Evolutionary conservation across 2,888 invertebrate genomes (phyloP).

Genomic region (Melanophora roralis): DNA sequence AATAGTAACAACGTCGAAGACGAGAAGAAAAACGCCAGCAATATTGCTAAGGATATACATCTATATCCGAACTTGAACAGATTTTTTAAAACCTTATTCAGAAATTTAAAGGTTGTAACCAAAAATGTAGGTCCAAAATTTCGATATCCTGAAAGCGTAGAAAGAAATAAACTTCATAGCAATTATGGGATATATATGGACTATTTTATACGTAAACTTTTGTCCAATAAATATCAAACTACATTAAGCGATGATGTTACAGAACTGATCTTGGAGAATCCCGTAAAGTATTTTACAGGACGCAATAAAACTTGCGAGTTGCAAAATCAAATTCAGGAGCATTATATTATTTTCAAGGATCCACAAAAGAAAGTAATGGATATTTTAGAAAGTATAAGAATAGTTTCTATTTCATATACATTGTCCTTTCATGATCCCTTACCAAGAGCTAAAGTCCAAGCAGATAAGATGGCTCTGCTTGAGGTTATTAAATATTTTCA

Average conservation of each 20-base stretch:
- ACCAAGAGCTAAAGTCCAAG: neutral
- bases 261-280: neutral
- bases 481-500: constrained; percentile 17
- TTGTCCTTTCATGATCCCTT: constrained; percentile 8
- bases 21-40: neutral
- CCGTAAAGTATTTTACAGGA: neutral
- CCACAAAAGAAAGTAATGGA: neutral
- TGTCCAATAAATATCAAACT: constrained; percentile 1
- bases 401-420: neutral
- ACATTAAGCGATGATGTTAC: neutral
- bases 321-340: neutral
- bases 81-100: neutral
- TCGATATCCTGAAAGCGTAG: neutral
- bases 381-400: constrained; percentile 16
- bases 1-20: no score
- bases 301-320: neutral
- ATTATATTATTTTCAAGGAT: constrained; percentile 9
- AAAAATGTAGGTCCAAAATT: neutral
- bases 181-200: constrained; percentile 1
- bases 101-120: neutral
- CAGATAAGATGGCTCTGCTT: neutral
- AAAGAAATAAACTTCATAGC: neutral
- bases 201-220: constrained; percentile 26
- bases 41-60: neutral
- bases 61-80: neutral